These are phyloP conservation scores for Chironomus tentans DNA, from an alignment of 2,888 invertebrate species.

Conservation along the genomic window DNA sequence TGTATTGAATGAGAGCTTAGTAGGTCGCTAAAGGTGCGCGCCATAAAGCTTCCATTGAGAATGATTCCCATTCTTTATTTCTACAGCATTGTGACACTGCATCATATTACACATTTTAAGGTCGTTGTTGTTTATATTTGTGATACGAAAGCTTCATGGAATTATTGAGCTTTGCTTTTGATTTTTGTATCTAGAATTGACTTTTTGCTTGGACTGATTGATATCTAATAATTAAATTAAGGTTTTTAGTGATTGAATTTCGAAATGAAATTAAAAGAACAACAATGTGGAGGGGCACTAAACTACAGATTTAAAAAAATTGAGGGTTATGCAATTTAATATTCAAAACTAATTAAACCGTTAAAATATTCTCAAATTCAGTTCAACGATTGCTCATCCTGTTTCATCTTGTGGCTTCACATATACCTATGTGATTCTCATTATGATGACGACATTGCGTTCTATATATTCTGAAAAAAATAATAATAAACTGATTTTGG, in stretches of 20 bases:
- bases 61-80: no score
- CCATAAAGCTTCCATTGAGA: not conserved
- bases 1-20: not conserved
- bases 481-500: no score
- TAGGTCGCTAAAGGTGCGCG: not conserved
- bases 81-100: not conserved
- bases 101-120: not conserved
- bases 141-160: no score
- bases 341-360: no score
- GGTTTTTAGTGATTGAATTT: no score
- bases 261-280: no score
- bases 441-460: slow-evolving; percentile 26
- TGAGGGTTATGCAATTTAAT: not conserved
- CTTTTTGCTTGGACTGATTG: no score
- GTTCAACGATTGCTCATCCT: not conserved
- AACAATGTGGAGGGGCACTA: no score
- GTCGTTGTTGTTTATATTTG: no score
- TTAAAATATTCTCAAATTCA: not conserved
- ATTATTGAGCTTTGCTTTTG: not conserved
- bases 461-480: not conserved
- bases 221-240: no score
- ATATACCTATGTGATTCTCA: no score
- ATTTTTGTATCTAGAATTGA: no score
- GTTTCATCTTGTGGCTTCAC: not conserved
- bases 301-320: not conserved